A percentile compares a stretch with the other conserved stretches of the same genome.
These are phyloP conservation scores for Asobara japonica DNA, from an alignment of 1,140 invertebrate species.

Conservation along the genomic window DNA sequence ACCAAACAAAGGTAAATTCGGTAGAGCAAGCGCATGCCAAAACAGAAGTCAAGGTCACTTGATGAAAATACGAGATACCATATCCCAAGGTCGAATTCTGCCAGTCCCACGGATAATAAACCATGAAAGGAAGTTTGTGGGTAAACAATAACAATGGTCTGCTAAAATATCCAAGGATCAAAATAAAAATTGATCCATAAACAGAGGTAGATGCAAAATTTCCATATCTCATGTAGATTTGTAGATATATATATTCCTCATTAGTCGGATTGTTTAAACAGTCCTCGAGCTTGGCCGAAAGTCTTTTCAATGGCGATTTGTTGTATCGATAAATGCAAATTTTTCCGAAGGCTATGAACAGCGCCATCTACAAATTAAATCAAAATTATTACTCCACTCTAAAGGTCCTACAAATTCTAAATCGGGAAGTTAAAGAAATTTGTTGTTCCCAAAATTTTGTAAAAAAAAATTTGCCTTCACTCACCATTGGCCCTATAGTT, in stretches of 20 bases:
- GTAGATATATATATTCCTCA: slow-evolving; percentile 10
- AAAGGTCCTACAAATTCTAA: neutral
- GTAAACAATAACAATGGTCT: neutral
- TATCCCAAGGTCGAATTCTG: slow-evolving; percentile 25
- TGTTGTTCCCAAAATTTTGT: no score
- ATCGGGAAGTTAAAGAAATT: neutral
- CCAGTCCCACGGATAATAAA: slow-evolving; percentile 27
- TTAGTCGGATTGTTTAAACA: slow-evolving; percentile 17
- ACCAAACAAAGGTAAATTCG: slow-evolving; percentile 30
- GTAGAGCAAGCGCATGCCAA: slow-evolving; percentile 13
- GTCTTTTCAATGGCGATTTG: neutral
- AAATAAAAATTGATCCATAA: neutral
- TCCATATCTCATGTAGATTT: slow-evolving; percentile 11
- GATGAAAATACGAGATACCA: slow-evolving; percentile 8
- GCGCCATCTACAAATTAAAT: slow-evolving; percentile 24
- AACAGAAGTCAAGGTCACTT: slow-evolving; percentile 14
- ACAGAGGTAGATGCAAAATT: slow-evolving; percentile 14
- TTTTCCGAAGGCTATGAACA: slow-evolving; percentile 30
- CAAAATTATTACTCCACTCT: neutral
- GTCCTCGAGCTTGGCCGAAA: slow-evolving; percentile 9
- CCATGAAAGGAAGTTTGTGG: slow-evolving; percentile 19
- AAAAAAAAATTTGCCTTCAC: neutral
- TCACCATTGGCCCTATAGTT: slow-evolving; percentile 34
- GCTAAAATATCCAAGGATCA: slow-evolving; percentile 19
- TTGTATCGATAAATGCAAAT: slow-evolving; percentile 30